A percentile compares a stretch with the other conserved stretches of the same genome.
Evolutionary conservation across 2,888 invertebrate genomes (phyloP).

Genomic region (Amiota mariae): DNA sequence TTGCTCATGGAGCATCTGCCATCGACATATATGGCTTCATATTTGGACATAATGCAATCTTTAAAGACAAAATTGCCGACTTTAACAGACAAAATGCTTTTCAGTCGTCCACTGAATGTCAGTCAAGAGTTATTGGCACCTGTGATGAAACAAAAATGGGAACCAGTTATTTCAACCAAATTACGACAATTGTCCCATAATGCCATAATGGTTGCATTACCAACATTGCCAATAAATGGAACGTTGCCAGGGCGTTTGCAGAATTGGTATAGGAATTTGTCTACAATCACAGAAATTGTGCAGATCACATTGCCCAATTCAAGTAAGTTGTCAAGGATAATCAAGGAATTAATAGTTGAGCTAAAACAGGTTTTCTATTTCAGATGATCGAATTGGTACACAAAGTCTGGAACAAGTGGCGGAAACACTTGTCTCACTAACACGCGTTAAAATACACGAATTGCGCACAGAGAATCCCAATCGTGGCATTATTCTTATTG

Average conservation of each 20-base stretch:
- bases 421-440: slow-evolving; percentile 79
- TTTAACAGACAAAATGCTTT: slow-evolving; percentile 83
- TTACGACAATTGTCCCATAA: slow-evolving; percentile 81
- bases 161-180: slow-evolving; percentile 81
- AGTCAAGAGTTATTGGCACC: slow-evolving; percentile 80
- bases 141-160: slow-evolving; percentile 79
- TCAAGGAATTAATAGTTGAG: neutral
- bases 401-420: slow-evolving; percentile 74
- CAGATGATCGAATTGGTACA: slow-evolving; percentile 64
- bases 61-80: slow-evolving; percentile 81
- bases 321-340: slow-evolving; percentile 49
- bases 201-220: slow-evolving; percentile 79
- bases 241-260: slow-evolving; percentile 76
- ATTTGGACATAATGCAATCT: slow-evolving; percentile 85
- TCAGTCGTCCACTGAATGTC: slow-evolving; percentile 75
- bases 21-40: slow-evolving; percentile 80
- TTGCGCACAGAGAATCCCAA: slow-evolving; percentile 79
- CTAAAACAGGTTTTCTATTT: no score
- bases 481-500: slow-evolving; percentile 83
- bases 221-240: slow-evolving; percentile 75
- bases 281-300: slow-evolving; percentile 81
- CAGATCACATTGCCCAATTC: slow-evolving; percentile 71
- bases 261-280: slow-evolving; percentile 82
- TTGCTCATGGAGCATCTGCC: slow-evolving; percentile 81
- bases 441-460: slow-evolving; percentile 83